Base-by-base conservation (phyloP, 2,113 vertebrate genomes). In the Gavia stellata region DNA sequence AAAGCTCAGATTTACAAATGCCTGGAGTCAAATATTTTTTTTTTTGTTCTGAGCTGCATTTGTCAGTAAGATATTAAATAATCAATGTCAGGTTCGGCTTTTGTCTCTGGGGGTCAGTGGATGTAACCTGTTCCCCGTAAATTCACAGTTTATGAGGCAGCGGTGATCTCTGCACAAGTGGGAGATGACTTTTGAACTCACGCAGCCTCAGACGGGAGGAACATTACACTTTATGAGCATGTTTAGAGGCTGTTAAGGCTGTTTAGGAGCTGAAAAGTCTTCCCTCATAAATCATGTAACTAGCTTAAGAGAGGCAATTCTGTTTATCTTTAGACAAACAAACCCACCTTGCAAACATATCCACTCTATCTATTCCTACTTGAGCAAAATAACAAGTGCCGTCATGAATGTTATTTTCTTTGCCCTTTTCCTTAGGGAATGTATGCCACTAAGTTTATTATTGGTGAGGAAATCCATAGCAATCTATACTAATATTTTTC, bases 121-220 rank as follows among this genome's bases (percentile, higher is more conserved):
- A 85, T 75, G 73, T 94, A 97, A 96, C 78, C 95, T 78, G 42
- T 36, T 90, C 52, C 82, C 63, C 49, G 96, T 96, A 96, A 97
- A 97, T 96, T 93, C 97, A 31, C 20, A 40, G 75, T 91, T 90
- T 95, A 88, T 91, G 82, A 96, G 95, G 72, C 97, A 95, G 78
- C 3, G 2, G 58, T 50, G 81, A 88, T 95, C 42, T 78, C 79
- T 40, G 59, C 83, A 42, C 83, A 82, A 61, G 93, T 2, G 91
- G 67, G 94, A 93, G 84, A 89, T 96, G 88, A 91, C 94, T 95
- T 97, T 91, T 97, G 92, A 96, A 94, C 83, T 61, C 73, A 56
- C 3, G 17, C 74, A 96, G 87, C 73, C 68, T 90, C 86, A 73
- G 72, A 68, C 20, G 0, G 94, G 81, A 96, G 77, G 83, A 87